Evolutionary conservation across 1,140 invertebrate species (phyloP).

Genomic region (Thrips palmi): DNA sequence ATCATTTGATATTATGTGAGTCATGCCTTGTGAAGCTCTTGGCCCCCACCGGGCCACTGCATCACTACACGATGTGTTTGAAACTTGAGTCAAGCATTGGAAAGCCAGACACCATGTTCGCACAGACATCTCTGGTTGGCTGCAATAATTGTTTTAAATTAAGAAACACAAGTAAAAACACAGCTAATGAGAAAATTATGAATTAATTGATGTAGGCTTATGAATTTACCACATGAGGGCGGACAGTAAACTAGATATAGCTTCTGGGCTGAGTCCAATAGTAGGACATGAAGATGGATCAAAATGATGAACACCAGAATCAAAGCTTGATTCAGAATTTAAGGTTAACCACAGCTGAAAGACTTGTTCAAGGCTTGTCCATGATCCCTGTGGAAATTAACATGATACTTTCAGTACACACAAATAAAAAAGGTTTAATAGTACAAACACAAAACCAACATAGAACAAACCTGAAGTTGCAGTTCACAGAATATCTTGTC

Average conservation of each 20-base stretch:
- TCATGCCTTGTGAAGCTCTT: slow-evolving; percentile 28
- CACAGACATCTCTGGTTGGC: slow-evolving; percentile 43
- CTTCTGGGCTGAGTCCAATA: slow-evolving; percentile 47
- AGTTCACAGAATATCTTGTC: slow-evolving; percentile 45
- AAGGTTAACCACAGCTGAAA: slow-evolving; percentile 69
- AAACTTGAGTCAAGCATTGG: slow-evolving; percentile 36
- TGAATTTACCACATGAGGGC: slow-evolving; percentile 34
- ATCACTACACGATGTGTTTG: slow-evolving; percentile 29
- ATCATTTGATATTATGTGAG: slow-evolving; percentile 42
- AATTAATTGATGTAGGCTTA: too few species aligned
- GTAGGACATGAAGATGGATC: slow-evolving; percentile 44
- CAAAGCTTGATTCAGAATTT: slow-evolving; percentile 34
- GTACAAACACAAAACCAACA: slow-evolving; percentile 26
- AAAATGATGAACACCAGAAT: slow-evolving; percentile 26
- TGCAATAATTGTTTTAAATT: too few species aligned
- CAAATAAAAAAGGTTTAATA: not conserved
- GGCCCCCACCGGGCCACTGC: not conserved
- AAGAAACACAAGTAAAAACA: too few species aligned
- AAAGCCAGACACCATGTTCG: slow-evolving; percentile 56
- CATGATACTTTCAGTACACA: not conserved
- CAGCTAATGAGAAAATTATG: too few species aligned
- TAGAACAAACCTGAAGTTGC: slow-evolving; percentile 23
- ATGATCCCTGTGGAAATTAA: slow-evolving; percentile 19
- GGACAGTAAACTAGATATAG: slow-evolving; percentile 48
- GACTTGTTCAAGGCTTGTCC: slow-evolving; percentile 54